These are phyloP conservation scores for Phanerotoma sp. DNA, from an alignment of 2,888 invertebrate species.

Conservation along the genomic window DNA sequence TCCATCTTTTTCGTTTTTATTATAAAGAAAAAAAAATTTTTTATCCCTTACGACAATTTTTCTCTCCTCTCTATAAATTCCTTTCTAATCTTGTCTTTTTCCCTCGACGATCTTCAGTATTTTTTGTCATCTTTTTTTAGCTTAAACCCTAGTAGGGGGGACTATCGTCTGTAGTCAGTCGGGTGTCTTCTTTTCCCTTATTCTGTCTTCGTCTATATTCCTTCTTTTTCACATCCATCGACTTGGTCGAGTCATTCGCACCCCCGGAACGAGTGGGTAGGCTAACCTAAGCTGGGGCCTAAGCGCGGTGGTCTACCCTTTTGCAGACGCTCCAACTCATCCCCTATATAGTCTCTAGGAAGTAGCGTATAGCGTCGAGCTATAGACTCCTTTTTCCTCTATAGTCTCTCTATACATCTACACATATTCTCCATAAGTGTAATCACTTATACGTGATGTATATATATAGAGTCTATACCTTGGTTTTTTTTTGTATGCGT, in stretches of 20 bases:
- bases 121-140: not conserved
- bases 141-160: too few species aligned
- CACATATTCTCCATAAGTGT: slow-evolving; percentile 19
- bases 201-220: not conserved
- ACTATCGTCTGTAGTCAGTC: too few species aligned
- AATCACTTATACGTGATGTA: slow-evolving; percentile 5
- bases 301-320: not conserved
- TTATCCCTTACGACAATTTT: not conserved
- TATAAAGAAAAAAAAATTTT: not conserved
- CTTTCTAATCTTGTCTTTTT: slow-evolving; percentile 10
- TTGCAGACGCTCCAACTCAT: slow-evolving; percentile 15
- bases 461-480: slow-evolving; percentile 1
- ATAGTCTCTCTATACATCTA: too few species aligned
- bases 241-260: not conserved
- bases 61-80: not conserved
- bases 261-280: slow-evolving; percentile 10
- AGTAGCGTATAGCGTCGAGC: slow-evolving; percentile 6
- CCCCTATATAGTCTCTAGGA: slow-evolving; percentile 3
- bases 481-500: slow-evolving; percentile 5
- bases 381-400: slow-evolving; percentile 14
- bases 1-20: not conserved
- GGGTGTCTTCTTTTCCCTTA: too few species aligned
- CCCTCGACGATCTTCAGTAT: slow-evolving; percentile 2
- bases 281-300: slow-evolving; percentile 6
- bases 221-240: not conserved